Evolutionary conservation across 1,140 invertebrate genomes (phyloP).

Genomic region (Brachionus angularis): DNA sequence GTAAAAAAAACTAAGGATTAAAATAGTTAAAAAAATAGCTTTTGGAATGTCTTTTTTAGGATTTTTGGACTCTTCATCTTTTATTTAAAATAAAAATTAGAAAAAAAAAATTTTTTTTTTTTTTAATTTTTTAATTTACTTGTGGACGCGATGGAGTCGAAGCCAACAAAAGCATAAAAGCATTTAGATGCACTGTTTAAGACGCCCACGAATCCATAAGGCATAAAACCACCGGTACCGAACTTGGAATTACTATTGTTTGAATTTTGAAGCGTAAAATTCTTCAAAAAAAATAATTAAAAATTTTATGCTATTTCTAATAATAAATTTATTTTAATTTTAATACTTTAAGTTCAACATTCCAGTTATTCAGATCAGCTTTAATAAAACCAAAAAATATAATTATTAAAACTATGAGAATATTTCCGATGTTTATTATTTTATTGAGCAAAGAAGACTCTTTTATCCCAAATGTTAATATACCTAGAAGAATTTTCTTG

Average conservation of each 20-base stretch:
- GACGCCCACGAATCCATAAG: conserved; percentile 56
- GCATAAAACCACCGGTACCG: conserved; percentile 58
- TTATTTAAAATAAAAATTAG: not conserved
- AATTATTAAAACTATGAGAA: conserved; percentile 5
- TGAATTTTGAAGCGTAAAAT: not conserved
- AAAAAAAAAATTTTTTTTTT: not conserved
- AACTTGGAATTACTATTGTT: not conserved
- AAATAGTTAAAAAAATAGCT: conserved; percentile 49
- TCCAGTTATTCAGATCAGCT: conserved; percentile 25
- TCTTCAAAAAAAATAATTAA: too few relatives aligned
- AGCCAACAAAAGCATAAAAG: conserved; percentile 50
- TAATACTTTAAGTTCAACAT: not conserved
- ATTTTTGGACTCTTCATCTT: conserved; percentile 51
- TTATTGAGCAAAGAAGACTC: conserved; percentile 22
- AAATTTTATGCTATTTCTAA: too few relatives aligned
- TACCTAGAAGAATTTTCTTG: not conserved
- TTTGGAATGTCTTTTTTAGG: conserved; percentile 49
- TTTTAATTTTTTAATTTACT: not conserved
- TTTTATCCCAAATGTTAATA: conserved; percentile 18
- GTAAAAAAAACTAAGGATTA: conserved; percentile 49
- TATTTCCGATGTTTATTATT: conserved; percentile 7
- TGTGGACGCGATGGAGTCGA: conserved; percentile 46
- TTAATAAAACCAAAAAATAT: conserved; percentile 13
- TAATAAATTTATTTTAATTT: not conserved
- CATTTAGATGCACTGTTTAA: conserved; percentile 50